Conservation (phyloP, 1,140 invertebrate genomes). For the Melitaea cinxia region DNA sequence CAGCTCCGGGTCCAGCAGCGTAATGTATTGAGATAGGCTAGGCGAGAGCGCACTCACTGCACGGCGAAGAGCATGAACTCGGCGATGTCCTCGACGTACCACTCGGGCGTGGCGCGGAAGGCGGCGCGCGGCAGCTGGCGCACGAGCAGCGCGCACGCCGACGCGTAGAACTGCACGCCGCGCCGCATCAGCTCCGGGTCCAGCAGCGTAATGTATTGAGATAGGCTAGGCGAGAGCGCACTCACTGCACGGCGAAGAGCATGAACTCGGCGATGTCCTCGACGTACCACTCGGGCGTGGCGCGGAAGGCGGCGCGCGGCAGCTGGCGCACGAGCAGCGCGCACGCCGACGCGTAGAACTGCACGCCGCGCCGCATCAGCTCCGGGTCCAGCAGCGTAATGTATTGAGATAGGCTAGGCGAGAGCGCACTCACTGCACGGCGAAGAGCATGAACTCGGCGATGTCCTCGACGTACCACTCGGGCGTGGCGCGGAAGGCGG, state of each 20-base stretch:
- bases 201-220: no score
- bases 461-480: conserved; percentile 99
- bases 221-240: conserved; percentile 56
- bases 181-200: conserved; percentile 90
- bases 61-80: conserved; percentile 96
- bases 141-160: conserved; percentile 90
- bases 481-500: conserved; percentile 93
- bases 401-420: background rate
- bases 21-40: conserved; percentile 87
- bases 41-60: conserved; percentile 87
- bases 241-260: conserved; percentile 95
- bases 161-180: conserved; percentile 93
- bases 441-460: conserved; percentile 96
- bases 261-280: conserved; percentile 98
- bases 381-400: conserved; percentile 74
- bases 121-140: conserved; percentile 82
- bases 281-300: conserved; percentile 97
- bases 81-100: conserved; percentile 98
- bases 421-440: conserved; percentile 94
- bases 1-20: no score
- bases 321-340: conserved; percentile 71
- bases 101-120: conserved; percentile 96
- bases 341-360: conserved; percentile 93
- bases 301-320: conserved; percentile 89
- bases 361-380: conserved; percentile 86